phyloP scores from a whole-genome alignment of 2,888 invertebrate genomes.

The Patella caerulea region DNA sequence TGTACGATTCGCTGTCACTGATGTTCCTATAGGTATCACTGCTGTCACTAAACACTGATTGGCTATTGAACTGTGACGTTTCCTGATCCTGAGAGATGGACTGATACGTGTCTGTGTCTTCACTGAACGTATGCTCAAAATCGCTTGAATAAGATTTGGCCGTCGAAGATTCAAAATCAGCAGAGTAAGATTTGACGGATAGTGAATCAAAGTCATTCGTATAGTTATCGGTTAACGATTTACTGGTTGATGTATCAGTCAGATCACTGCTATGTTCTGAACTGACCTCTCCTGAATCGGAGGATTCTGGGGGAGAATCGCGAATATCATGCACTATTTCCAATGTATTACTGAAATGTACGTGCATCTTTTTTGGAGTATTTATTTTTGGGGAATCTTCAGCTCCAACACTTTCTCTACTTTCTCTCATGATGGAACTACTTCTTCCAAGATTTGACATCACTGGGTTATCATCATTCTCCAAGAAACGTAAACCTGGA shows the following conservation, averaged over 20 bases:
- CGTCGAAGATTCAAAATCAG: not conserved
- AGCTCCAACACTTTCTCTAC: too few relatives aligned
- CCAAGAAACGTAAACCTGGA: too few relatives aligned
- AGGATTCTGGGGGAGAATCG: not conserved
- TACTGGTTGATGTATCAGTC: not conserved
- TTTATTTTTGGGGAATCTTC: too few relatives aligned
- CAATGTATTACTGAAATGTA: slow-evolving; percentile 2
- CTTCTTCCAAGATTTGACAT: too few relatives aligned
- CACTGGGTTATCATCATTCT: too few relatives aligned
- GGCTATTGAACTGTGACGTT: not conserved
- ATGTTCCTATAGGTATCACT: not conserved
- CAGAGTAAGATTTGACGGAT: not conserved
- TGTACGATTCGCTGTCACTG: not conserved
- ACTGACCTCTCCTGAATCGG: not conserved
- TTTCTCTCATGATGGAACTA: too few relatives aligned
- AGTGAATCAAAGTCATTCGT: not conserved
- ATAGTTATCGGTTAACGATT: not conserved
- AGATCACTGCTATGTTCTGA: not conserved
- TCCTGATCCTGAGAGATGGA: not conserved
- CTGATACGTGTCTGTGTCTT: too few relatives aligned
- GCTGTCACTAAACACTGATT: not conserved
- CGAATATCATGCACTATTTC: slow-evolving; percentile 1
- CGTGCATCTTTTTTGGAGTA: not conserved
- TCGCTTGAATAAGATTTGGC: not conserved
- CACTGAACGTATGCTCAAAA: too few relatives aligned